These are phyloP conservation scores for Strigops habroptila DNA, from an alignment of 2,113 vertebrate species.

Conservation along the genomic window DNA sequence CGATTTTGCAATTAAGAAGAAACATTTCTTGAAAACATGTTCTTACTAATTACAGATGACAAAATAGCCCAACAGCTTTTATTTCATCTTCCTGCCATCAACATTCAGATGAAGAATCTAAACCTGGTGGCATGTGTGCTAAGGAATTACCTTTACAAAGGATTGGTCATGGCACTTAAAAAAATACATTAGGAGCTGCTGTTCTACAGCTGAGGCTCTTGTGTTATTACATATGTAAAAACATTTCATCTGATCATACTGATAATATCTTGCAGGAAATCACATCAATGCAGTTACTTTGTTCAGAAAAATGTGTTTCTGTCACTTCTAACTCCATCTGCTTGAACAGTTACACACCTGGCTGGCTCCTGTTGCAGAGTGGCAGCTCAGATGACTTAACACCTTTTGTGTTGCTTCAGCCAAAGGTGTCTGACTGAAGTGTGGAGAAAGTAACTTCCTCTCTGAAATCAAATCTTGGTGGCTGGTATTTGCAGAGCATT, in stretches of 20 bases:
- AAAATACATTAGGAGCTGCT: neutral
- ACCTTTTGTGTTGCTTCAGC: conserved; percentile 31
- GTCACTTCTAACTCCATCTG: neutral
- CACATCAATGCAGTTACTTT: neutral
- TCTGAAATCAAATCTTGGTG: conserved; percentile 3
- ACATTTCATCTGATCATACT: neutral
- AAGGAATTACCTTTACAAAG: neutral
- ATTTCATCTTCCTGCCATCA: neutral
- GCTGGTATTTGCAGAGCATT: neutral
- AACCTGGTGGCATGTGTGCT: neutral
- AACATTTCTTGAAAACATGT: neutral
- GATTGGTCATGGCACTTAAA: neutral
- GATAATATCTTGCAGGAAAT: neutral
- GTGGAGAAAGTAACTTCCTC: conserved; percentile 1
- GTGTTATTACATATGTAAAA: fast-evolving
- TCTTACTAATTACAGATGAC: neutral
- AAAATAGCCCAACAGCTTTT: neutral
- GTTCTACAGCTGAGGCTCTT: neutral
- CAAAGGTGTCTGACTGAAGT: neutral
- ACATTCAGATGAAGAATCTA: neutral
- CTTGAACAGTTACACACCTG: conserved; percentile 65
- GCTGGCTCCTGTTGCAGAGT: neutral
- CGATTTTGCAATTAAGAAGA: neutral
- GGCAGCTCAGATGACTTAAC: conserved; percentile 37
- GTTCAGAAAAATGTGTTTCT: neutral